Conservation (phyloP, 2,888 invertebrate species). For the Zelleria hepariella region DNA sequence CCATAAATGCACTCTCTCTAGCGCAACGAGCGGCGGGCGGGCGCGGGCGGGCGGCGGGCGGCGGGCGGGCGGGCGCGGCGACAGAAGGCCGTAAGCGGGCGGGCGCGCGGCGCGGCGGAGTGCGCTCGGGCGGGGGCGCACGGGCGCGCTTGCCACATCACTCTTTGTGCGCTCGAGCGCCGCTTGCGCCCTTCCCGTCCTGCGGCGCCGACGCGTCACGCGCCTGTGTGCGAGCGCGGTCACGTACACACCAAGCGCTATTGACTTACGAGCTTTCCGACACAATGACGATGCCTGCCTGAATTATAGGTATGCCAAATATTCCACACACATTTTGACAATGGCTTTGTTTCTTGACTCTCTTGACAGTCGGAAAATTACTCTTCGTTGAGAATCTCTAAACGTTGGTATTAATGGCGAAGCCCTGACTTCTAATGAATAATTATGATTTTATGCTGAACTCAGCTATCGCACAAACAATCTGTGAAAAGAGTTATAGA, state of each 20-base stretch:
- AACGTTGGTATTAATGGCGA: neutral
- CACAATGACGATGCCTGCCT: neutral
- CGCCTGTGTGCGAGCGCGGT: constrained; percentile 50
- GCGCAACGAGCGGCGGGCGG: constrained; percentile 38
- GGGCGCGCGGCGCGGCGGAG: neutral
- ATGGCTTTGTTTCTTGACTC: neutral
- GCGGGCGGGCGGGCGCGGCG: constrained; percentile 5
- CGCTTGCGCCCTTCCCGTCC: constrained; percentile 30
- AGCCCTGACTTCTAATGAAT: neutral
- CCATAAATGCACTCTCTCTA: constrained; percentile 67
- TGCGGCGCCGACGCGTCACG: constrained; percentile 22
- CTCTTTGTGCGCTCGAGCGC: constrained; percentile 66
- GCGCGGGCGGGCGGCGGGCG: neutral
- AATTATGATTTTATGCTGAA: neutral
- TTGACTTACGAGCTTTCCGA: constrained; percentile 29
- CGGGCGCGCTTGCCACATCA: constrained; percentile 6
- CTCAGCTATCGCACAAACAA: neutral
- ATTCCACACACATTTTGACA: neutral
- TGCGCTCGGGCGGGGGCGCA: neutral
- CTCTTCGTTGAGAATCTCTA: neutral
- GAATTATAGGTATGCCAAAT: neutral
- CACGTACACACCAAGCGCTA: constrained; percentile 60
- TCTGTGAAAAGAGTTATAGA: neutral
- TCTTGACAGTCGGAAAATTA: neutral
- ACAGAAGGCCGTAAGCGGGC: constrained; percentile 23